Conservation (phyloP, 2,797 vertebrate species). For the Myotis findleyi region DNA sequence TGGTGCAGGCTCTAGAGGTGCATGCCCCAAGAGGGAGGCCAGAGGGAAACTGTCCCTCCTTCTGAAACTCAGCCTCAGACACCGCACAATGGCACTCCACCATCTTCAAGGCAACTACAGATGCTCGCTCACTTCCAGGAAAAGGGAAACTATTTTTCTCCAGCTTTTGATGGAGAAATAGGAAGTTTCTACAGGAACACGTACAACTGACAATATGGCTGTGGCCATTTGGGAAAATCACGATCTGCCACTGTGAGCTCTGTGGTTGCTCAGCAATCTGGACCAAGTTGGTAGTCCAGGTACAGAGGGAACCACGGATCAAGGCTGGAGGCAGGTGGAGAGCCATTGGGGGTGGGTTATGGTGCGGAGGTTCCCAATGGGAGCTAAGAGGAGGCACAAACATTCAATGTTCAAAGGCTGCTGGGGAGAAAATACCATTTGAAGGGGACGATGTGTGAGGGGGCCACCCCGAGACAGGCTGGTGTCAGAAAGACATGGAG, state of each 20-base stretch:
- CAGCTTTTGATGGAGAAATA: not conserved
- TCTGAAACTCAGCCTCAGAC: not conserved
- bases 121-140: not conserved
- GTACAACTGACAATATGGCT: not conserved
- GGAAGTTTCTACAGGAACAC: not conserved
- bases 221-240: not conserved
- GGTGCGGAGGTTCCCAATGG: not conserved
- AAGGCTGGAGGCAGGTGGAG: fast-evolving
- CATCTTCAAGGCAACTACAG: not conserved
- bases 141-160: no score
- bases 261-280: fast-evolving
- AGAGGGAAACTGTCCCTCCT: not conserved
- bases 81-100: fast-evolving
- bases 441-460: not conserved
- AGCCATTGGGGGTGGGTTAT: fast-evolving
- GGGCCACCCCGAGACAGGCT: not conserved
- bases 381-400: not conserved
- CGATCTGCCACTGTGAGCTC: fast-evolving
- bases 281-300: fast-evolving
- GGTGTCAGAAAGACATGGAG: not conserved
- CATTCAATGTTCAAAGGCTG: not conserved
- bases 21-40: not conserved
- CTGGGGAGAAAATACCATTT: not conserved
- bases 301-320: fast-evolving
- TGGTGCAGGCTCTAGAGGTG: fast-evolving